Evolutionary conservation across 2,888 invertebrate genomes (phyloP).

Genomic region (Caenorhabditis auriculariae): DNA sequence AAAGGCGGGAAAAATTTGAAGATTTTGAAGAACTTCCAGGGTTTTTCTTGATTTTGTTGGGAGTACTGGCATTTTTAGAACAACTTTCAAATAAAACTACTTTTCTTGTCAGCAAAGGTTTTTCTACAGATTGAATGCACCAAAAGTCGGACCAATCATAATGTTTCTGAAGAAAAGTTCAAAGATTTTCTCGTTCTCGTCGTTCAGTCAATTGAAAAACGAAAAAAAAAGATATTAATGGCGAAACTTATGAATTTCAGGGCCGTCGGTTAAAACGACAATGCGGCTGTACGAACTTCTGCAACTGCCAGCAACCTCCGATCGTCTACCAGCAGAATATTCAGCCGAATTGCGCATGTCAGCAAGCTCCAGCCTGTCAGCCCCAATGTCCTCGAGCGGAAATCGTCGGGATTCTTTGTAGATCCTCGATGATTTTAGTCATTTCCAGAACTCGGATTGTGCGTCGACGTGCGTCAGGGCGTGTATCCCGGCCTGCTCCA

Average conservation of each 20-base stretch:
- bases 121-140: neutral
- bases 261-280: conserved; percentile 33
- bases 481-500: conserved; percentile 34
- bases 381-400: conserved; percentile 34
- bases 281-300: conserved; percentile 41
- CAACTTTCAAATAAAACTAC: neutral
- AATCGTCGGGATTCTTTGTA: conserved; percentile 13
- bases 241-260: conserved; percentile 19
- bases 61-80: too few species aligned
- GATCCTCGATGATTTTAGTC: neutral
- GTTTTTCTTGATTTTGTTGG: too few species aligned
- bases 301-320: conserved; percentile 37
- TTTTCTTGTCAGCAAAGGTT: neutral
- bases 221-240: too few species aligned
- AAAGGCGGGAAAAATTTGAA: too few species aligned
- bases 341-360: conserved; percentile 31
- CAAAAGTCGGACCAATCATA: neutral
- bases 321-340: conserved; percentile 15
- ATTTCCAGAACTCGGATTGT: conserved; percentile 31
- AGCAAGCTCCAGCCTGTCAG: conserved; percentile 36
- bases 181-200: neutral
- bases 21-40: too few species aligned
- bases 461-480: conserved; percentile 35
- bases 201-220: neutral
- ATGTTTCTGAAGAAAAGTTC: neutral